These are phyloP conservation scores for Pseudorhombus dupliciocellatus DNA, from an alignment of 2,113 vertebrate species.

Conservation along the genomic window DNA sequence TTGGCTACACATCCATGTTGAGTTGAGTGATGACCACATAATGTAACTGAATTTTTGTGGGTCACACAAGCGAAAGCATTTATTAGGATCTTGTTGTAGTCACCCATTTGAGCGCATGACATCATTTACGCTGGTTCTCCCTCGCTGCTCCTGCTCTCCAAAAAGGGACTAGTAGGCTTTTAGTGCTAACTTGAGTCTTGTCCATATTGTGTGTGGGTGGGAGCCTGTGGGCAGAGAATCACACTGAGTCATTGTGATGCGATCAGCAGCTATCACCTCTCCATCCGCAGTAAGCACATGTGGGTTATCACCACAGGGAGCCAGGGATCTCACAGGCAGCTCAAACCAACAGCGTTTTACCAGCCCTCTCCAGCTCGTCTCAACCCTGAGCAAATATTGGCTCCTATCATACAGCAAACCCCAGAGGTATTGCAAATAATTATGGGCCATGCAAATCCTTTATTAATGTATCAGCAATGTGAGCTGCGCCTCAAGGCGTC, in stretches of 20 bases:
- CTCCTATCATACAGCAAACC: conserved; percentile 33
- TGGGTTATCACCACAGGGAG: conserved; percentile 23
- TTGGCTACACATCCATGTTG: not conserved
- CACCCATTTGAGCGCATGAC: conserved; percentile 11
- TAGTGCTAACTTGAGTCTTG: conserved; percentile 41
- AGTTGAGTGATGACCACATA: not conserved
- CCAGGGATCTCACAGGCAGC: conserved; percentile 3
- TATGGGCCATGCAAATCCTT: conserved; percentile 32
- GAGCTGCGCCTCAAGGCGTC: conserved; percentile 32
- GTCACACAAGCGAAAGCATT: not conserved
- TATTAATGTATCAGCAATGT: conserved; percentile 60
- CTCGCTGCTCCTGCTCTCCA: conserved; percentile 35
- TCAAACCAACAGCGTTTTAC: conserved; percentile 19
- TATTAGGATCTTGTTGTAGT: conserved; percentile 12
- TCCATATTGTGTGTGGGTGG: conserved; percentile 57
- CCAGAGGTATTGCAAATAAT: conserved; percentile 33
- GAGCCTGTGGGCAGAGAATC: conserved; percentile 54
- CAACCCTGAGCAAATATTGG: not conserved
- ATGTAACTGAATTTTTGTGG: too few relatives aligned
- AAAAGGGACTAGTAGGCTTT: conserved; percentile 48
- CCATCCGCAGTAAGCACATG: conserved; percentile 15
- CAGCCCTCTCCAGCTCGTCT: conserved; percentile 1
- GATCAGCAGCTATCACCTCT: conserved; percentile 40
- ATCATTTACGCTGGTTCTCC: conserved; percentile 40
- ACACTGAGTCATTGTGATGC: conserved; percentile 57